These are phyloP conservation scores for Acromyrmex charruanus DNA, from an alignment of 1,140 invertebrate species.

Conservation along the genomic window DNA sequence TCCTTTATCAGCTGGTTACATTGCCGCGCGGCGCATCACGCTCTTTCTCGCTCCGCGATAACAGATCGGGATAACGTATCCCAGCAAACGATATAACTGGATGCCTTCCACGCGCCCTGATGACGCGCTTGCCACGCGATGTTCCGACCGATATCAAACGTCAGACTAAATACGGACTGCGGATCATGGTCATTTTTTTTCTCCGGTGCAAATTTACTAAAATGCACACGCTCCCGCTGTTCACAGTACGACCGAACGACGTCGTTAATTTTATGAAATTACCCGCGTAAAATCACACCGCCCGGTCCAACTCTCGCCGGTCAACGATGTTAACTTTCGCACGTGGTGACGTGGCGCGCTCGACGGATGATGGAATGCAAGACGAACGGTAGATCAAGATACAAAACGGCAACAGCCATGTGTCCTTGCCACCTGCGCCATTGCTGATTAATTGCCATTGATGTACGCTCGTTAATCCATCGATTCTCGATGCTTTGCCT, in stretches of 20 bases:
- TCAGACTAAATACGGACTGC: slow-evolving; percentile 53
- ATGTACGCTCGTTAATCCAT: slow-evolving; percentile 44
- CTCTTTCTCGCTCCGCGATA: slow-evolving; percentile 53
- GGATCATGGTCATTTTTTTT: slow-evolving; percentile 22
- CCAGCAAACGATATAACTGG: slow-evolving; percentile 52
- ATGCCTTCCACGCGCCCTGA: slow-evolving; percentile 11
- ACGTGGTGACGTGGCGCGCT: slow-evolving; percentile 1
- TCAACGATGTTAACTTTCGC: slow-evolving; percentile 49
- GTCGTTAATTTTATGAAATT: slow-evolving; percentile 69
- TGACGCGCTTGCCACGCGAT: slow-evolving; percentile 47
- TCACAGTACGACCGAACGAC: slow-evolving; percentile 53
- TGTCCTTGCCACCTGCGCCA: slow-evolving; percentile 45
- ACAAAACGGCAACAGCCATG: slow-evolving; percentile 6
- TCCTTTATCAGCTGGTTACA: slow-evolving; percentile 45
- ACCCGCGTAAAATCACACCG: slow-evolving; percentile 67
- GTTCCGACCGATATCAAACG: slow-evolving; percentile 31
- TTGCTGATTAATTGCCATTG: slow-evolving; percentile 41
- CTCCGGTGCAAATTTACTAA: slow-evolving; percentile 62
- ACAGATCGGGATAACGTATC: slow-evolving; percentile 64
- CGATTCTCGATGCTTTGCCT: slow-evolving; percentile 22
- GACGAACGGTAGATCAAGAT: slow-evolving; percentile 34
- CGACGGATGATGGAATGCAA: slow-evolving; percentile 31
- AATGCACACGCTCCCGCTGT: slow-evolving; percentile 27
- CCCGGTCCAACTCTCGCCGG: not conserved
- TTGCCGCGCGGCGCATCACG: slow-evolving; percentile 30